These are phyloP conservation scores for Nothobranchius furzeri DNA, from an alignment of 2,113 vertebrate genomes.

Conservation along the genomic window DNA sequence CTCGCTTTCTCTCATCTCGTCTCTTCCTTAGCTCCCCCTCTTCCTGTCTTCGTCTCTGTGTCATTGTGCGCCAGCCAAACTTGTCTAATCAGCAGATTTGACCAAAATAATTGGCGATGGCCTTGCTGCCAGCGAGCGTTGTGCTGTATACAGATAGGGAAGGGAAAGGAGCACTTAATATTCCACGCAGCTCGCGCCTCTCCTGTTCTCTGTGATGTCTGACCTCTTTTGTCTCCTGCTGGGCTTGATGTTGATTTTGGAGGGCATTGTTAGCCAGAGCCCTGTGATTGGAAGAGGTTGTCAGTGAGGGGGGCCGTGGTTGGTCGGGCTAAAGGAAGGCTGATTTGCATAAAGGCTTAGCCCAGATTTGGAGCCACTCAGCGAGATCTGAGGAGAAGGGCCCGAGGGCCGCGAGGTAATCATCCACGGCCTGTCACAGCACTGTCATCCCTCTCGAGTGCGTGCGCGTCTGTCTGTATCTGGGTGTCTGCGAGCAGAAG, in stretches of 20 bases:
- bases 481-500: constrained; percentile 41
- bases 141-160: constrained; percentile 73
- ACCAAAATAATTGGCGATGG: constrained; percentile 76
- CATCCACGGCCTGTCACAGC: constrained; percentile 75
- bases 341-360: constrained; percentile 81
- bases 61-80: constrained; percentile 70
- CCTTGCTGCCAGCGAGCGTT: constrained; percentile 67
- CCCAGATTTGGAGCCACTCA: constrained; percentile 81
- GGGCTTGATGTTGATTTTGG: constrained; percentile 80
- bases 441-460: constrained; percentile 69
- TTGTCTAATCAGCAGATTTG: constrained; percentile 78
- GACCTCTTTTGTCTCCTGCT: constrained; percentile 80
- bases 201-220: constrained; percentile 79
- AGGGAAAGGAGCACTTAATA: constrained; percentile 70
- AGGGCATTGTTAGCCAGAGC: constrained; percentile 78
- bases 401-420: constrained; percentile 79
- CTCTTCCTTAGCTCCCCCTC: not conserved
- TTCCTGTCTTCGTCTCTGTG: constrained; percentile 44
- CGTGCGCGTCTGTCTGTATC: constrained; percentile 57
- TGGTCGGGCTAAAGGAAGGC: constrained; percentile 69
- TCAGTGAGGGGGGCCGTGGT: constrained; percentile 66
- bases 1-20: constrained; percentile 24
- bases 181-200: constrained; percentile 69
- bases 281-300: constrained; percentile 70
- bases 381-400: constrained; percentile 77